Percentiles rank a stretch among this genome's conserved stretches.
phyloP scores from a whole-genome alignment of 2,888 invertebrate species.

The Elmis aenea region DNA sequence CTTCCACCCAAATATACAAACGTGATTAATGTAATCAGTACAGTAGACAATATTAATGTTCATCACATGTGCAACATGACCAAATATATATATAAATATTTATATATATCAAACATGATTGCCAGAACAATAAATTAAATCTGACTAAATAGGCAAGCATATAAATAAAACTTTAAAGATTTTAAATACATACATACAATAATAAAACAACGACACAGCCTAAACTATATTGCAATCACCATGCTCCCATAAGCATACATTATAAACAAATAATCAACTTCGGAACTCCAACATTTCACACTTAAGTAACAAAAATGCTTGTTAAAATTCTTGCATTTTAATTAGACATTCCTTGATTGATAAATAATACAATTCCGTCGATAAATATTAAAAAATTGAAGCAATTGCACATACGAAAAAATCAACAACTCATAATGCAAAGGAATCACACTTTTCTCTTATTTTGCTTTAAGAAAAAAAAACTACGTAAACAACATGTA shows the following conservation, averaged over 20 bases:
- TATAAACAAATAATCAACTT: no score
- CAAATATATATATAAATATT: slow-evolving; percentile 20
- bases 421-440: no score
- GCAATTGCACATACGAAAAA: no score
- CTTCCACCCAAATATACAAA: slow-evolving; percentile 50
- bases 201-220: slow-evolving; percentile 33
- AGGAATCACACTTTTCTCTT: no score
- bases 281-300: no score
- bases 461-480: no score
- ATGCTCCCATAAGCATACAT: slow-evolving; percentile 1
- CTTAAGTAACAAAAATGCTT: no score
- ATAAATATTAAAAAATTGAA: no score
- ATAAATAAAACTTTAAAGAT: slow-evolving; percentile 14
- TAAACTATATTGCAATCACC: slow-evolving; percentile 21
- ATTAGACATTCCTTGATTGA: no score
- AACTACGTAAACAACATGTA: no score
- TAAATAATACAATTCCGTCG: no score
- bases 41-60: slow-evolving; percentile 39
- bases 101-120: slow-evolving; percentile 34
- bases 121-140: slow-evolving; percentile 37
- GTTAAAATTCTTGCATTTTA: no score
- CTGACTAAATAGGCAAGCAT: slow-evolving; percentile 30
- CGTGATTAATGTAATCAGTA: slow-evolving; percentile 55
- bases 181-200: slow-evolving; percentile 11
- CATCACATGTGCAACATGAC: slow-evolving; percentile 53